phyloP scores from a whole-genome alignment of 2,888 invertebrate genomes.

The Dastarcus helophoroides region DNA sequence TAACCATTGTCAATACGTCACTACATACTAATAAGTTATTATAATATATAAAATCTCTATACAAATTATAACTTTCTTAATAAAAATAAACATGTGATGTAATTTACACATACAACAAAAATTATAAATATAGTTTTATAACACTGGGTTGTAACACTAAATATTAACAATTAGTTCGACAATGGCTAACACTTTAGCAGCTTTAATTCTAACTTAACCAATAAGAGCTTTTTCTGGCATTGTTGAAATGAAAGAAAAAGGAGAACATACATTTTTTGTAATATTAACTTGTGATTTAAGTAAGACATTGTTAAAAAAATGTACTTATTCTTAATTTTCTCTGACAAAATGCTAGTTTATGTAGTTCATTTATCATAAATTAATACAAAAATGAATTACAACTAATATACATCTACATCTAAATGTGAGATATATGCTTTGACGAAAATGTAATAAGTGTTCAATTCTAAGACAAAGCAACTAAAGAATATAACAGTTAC shows the following conservation, averaged over 20 bases:
- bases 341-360: too few relatives aligned
- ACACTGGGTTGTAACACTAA: conserved; percentile 27
- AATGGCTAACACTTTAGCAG: conserved; percentile 26
- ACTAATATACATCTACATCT: too few relatives aligned
- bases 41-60: conserved; percentile 24
- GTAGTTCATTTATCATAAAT: too few relatives aligned
- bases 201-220: conserved; percentile 31
- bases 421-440: too few relatives aligned
- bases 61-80: conserved; percentile 19
- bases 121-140: conserved; percentile 28
- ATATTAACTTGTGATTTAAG: too few relatives aligned
- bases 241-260: conserved; percentile 25
- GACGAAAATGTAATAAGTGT: too few relatives aligned
- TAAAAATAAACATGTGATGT: conserved; percentile 27
- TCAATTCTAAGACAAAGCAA: too few relatives aligned
- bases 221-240: conserved; percentile 32
- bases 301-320: too few relatives aligned
- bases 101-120: conserved; percentile 21
- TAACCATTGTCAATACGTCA: conserved; percentile 28
- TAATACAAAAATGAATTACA: too few relatives aligned
- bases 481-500: too few relatives aligned
- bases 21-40: conserved; percentile 15
- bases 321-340: too few relatives aligned
- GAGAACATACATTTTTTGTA: too few relatives aligned
- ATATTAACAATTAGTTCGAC: conserved; percentile 25